Evolutionary conservation across 2,113 vertebrate species (phyloP), one percentile per base, ranked within the genome.

Genomic region (Clarias magur): DNA sequence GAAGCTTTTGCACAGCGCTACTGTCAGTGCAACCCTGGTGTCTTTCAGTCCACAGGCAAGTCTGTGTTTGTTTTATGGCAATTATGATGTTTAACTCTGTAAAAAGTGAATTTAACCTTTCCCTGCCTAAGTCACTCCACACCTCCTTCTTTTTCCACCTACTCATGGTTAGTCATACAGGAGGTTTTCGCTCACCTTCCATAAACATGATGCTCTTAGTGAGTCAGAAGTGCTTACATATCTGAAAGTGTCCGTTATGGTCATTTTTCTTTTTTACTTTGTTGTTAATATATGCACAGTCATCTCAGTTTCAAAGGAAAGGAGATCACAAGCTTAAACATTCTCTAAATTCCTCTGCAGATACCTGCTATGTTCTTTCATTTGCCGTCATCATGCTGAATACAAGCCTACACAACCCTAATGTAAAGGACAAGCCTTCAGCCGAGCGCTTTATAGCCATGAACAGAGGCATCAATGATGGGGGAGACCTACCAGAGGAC

Each of bases 321-420:
- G 16, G 30, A 48, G 57, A 12, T 17, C 3, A 38, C 48, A 72
- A 8, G 10, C 42, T 82, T 57, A 54, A 68, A 5, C 42, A 16
- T 59, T 73, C 48, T 21, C 10, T 3, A 57, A 13, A n/a, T 82
- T 54, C 82, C 73, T 70, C 57, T 56, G 1, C 91, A 96, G 98
- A 99, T 91, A 99, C 98, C 0, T 99, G 98, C 88, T 99, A 99
- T 0, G 97, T 99, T 79, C 94, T 99, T 83, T 99, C 98, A 2
- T 99, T 99, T 0, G 97, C 98, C 27, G 97, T 99, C 89, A 99
- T 99, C 94, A 99, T 99, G 98, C 88, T 99, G 90, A 99, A 99
- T 94, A 99, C 98, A 72, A 99, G 98, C 88, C 95, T 99, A 82
- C 98, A 99, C 95, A 99, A 99, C 94, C 98, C 98, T 84, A 99